phyloP scores from a whole-genome alignment of 2,797 vertebrate species.

The Erithacus rubecula region DNA sequence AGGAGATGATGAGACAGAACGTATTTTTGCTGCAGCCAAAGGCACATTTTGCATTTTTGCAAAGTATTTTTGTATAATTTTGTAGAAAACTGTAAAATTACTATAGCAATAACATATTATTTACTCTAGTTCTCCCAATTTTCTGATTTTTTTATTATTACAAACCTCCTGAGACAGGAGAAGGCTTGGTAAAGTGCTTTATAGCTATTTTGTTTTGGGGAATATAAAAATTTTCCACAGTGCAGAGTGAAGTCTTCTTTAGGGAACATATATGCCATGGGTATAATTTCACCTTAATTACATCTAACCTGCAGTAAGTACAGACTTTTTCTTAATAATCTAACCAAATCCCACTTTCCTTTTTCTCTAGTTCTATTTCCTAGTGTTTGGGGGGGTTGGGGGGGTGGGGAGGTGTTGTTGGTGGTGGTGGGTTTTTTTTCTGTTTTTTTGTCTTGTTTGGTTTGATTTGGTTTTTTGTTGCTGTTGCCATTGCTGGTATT shows the following conservation, averaged over 20 bases:
- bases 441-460: too few relatives aligned
- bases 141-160: not conserved
- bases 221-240: not conserved
- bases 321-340: not conserved
- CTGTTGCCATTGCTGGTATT: too few relatives aligned
- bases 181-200: not conserved
- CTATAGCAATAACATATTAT: not conserved
- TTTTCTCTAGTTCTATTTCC: not conserved
- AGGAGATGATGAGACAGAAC: not conserved
- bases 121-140: not conserved
- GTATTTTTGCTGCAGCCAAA: not conserved
- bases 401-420: too few relatives aligned
- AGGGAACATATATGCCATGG: not conserved
- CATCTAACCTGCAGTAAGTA: not conserved
- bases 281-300: not conserved
- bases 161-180: not conserved
- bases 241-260: fast-evolving
- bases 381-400: not conserved
- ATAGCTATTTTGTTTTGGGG: not conserved
- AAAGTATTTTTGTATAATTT: not conserved
- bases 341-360: not conserved
- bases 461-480: not conserved
- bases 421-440: too few relatives aligned
- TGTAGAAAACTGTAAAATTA: not conserved
- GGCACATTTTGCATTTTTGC: not conserved